Conservation (phyloP, 2,888 invertebrate species). For the Clanis bilineata region DNA sequence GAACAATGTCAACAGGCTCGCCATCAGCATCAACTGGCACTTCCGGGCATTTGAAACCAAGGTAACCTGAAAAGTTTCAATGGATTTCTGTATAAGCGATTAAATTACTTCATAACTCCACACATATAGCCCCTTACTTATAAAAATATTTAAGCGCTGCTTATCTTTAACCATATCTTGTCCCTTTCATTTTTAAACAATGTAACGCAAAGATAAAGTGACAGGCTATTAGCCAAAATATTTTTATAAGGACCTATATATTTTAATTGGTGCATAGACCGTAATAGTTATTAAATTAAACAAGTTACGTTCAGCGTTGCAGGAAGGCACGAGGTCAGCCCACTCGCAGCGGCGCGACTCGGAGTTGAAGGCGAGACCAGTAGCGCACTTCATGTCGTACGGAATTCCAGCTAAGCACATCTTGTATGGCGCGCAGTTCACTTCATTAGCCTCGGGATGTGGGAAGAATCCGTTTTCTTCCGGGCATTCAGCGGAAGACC, state of each 20-base stretch:
- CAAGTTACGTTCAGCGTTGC: constrained; percentile 80
- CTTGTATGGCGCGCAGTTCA: constrained; percentile 87
- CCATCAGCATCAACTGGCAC: constrained; percentile 39
- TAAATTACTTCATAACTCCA: too few relatives aligned
- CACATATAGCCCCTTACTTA: too few relatives aligned
- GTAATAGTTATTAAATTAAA: not conserved
- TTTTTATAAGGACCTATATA: too few relatives aligned
- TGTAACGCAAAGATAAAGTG: too few relatives aligned
- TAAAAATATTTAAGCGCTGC: too few relatives aligned
- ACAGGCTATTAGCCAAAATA: too few relatives aligned
- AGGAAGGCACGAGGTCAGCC: constrained; percentile 89
- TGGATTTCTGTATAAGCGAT: too few relatives aligned
- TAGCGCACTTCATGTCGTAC: constrained; percentile 85
- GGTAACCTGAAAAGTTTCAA: constrained; percentile 57
- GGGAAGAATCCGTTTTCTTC: constrained; percentile 90
- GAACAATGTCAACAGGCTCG: constrained; percentile 29
- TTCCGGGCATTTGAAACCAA: constrained; percentile 56
- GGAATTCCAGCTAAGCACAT: constrained; percentile 87
- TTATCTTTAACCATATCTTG: too few relatives aligned
- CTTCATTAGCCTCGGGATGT: constrained; percentile 36
- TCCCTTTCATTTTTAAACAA: too few relatives aligned
- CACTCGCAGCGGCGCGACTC: constrained; percentile 88
- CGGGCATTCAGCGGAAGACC: constrained; percentile 88
- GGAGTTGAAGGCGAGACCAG: constrained; percentile 88
- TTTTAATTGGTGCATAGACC: too few relatives aligned